Conservation (phyloP, 2,113 vertebrate species). For the Grammomys surdaster region DNA sequence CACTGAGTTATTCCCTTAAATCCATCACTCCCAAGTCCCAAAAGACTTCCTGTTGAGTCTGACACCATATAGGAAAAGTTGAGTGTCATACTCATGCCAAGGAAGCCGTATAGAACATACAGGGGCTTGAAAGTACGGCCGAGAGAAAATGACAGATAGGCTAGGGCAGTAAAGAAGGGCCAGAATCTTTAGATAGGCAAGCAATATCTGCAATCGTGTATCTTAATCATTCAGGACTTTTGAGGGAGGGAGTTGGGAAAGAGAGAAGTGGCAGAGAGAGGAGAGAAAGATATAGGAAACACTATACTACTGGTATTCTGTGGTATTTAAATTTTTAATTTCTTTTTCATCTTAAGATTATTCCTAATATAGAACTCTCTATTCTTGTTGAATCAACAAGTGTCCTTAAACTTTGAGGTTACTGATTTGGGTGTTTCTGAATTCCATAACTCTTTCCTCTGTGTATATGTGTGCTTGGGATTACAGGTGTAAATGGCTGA, state of each 20-base stretch:
- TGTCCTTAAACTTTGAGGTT: conserved; percentile 12
- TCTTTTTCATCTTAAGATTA: background rate
- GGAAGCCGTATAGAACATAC: background rate
- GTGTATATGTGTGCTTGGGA: background rate
- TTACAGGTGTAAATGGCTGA: background rate
- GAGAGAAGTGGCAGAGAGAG: no score
- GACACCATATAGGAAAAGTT: background rate
- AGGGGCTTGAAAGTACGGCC: background rate
- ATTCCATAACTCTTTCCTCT: background rate
- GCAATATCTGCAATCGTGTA: background rate
- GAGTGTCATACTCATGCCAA: background rate
- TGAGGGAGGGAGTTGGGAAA: background rate
- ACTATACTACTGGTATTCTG: no score
- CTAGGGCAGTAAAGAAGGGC: background rate
- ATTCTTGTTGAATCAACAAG: background rate
- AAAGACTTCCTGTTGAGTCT: background rate
- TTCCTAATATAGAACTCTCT: background rate
- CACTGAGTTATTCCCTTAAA: background rate
- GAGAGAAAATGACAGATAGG: background rate
- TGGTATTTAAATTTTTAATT: background rate
- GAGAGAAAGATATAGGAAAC: background rate
- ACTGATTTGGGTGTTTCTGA: background rate
- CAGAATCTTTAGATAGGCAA: background rate
- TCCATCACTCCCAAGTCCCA: background rate
- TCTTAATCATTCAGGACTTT: background rate